Conservation (phyloP, 2,113 vertebrate genomes). For the Neoarius graeffei region DNA sequence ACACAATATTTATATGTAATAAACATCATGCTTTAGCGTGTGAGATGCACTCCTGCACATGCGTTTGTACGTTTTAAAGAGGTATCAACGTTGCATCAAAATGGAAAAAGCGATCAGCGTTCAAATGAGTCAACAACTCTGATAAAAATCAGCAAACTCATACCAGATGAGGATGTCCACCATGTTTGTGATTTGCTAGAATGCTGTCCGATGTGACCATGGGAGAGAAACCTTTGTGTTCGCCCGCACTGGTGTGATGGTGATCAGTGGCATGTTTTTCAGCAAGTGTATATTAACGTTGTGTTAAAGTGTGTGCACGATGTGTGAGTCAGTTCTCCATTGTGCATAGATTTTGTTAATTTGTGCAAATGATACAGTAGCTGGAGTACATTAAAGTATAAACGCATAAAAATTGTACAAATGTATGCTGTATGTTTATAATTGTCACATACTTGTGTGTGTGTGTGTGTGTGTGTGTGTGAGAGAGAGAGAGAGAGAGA, state of each 20-base stretch:
- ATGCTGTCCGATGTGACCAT: neutral
- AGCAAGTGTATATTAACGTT: too few relatives aligned
- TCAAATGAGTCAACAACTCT: neutral
- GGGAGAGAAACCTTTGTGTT: neutral
- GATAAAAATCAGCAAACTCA: neutral
- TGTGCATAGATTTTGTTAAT: neutral
- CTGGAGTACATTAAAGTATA: neutral
- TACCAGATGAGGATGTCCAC: neutral
- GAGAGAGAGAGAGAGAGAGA: constrained; percentile 14
- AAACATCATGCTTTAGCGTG: neutral
- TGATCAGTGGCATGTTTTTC: neutral
- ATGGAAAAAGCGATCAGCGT: neutral
- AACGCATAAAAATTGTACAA: neutral
- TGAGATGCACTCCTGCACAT: neutral
- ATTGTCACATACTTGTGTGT: neutral
- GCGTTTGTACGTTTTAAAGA: neutral
- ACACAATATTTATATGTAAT: neutral
- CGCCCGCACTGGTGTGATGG: neutral
- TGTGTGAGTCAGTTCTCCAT: neutral
- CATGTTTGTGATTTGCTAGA: neutral
- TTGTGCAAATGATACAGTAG: neutral
- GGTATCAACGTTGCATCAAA: neutral
- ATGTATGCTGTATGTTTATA: neutral
- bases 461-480: constrained; percentile 27
- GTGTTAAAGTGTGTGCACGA: neutral